Percentiles rank a stretch among this genome's conserved stretches.
Conservation (phyloP, 1,140 invertebrate species). For the Epicauta chinensis region DNA sequence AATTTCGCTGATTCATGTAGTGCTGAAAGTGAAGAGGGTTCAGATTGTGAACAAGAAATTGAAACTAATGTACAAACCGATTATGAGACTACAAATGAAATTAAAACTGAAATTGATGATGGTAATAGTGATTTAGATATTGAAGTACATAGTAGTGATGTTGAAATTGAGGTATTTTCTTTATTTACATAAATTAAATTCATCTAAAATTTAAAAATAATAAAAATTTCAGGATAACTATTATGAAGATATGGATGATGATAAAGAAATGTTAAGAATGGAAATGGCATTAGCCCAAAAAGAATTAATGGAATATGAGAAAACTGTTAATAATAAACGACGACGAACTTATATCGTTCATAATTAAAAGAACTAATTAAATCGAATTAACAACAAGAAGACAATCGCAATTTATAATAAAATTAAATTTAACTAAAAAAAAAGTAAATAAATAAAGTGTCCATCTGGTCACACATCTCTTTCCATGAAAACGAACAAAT, state of each 20-base stretch:
- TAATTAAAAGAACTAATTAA: slow-evolving; percentile 13
- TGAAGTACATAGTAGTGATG: slow-evolving; percentile 36
- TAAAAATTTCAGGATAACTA: not conserved
- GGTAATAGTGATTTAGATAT: slow-evolving; percentile 41
- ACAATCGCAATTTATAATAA: not conserved
- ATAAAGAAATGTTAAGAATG: slow-evolving; percentile 36
- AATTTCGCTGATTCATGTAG: slow-evolving; percentile 45
- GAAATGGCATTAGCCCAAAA: slow-evolving; percentile 42
- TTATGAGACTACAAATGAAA: slow-evolving; percentile 24
- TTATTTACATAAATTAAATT: not conserved
- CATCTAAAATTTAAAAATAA: too few species aligned
- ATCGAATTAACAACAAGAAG: not conserved
- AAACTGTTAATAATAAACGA: slow-evolving; percentile 31
- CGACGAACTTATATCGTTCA: slow-evolving; percentile 32
- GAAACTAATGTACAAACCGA: slow-evolving; percentile 43
- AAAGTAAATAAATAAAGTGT: too few species aligned
- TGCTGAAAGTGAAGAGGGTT: slow-evolving; percentile 46
- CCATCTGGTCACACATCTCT: slow-evolving; percentile 18
- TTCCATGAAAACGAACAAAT: slow-evolving; percentile 15
- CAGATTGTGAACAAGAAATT: slow-evolving; percentile 42
- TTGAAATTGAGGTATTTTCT: slow-evolving; percentile 11
- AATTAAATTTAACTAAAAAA: not conserved
- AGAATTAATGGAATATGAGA: slow-evolving; percentile 39
- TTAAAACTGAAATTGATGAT: slow-evolving; percentile 44
- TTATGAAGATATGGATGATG: slow-evolving; percentile 34